phyloP scores from a whole-genome alignment of 2,797 vertebrate genomes.

The Monodelphis domestica region DNA sequence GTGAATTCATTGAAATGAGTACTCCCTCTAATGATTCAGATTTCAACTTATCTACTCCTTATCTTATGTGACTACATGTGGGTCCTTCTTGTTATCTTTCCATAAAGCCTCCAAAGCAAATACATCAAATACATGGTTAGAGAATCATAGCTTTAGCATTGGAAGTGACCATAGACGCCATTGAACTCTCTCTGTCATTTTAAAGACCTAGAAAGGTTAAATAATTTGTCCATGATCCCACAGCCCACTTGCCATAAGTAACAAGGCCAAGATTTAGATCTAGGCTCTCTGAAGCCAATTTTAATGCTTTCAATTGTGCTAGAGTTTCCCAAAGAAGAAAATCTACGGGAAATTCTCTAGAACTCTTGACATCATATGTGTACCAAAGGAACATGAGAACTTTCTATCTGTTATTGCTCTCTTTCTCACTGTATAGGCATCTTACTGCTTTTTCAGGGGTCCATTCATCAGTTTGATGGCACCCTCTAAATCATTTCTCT shows the following conservation, averaged over 20 bases:
- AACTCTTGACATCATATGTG: not conserved
- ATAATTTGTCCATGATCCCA: not conserved
- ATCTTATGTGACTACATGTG: not conserved
- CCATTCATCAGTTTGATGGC: not conserved
- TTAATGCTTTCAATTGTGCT: not conserved
- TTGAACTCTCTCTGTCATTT: not conserved
- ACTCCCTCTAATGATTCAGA: not conserved
- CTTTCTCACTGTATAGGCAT: not conserved
- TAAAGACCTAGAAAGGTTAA: not conserved
- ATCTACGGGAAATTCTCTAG: not conserved
- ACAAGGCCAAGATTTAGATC: not conserved
- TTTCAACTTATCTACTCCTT: not conserved
- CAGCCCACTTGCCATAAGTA: not conserved
- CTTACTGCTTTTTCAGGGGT: not conserved
- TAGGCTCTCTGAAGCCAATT: not conserved
- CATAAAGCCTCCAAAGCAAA: too few relatives aligned
- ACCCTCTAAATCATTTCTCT: not conserved
- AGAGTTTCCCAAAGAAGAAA: not conserved
- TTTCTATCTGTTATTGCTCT: not conserved
- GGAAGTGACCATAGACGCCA: not conserved
- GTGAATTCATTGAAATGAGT: not conserved
- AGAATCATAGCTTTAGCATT: not conserved
- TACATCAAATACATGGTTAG: too few relatives aligned
- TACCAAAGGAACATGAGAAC: not conserved
- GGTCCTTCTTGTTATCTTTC: not conserved